A percentile compares a stretch with the other conserved stretches of the same genome.
phyloP scores from a whole-genome alignment of 2,888 invertebrate species.

The Phlogophora meticulosa region DNA sequence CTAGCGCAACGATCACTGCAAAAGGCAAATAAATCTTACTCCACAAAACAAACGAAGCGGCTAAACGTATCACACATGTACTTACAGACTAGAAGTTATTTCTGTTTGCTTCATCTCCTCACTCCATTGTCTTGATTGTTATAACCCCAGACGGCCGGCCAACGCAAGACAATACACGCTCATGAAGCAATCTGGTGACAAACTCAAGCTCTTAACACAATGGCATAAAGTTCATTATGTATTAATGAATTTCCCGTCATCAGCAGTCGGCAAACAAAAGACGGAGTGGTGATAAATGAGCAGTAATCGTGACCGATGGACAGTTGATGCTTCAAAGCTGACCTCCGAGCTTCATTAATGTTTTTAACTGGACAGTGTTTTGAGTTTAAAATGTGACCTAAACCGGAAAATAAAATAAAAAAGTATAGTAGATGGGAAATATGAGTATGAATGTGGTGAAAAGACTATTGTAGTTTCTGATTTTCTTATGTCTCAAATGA shows the following conservation, averaged over 20 bases:
- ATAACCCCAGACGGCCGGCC: conserved; percentile 47
- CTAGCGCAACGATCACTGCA: not conserved
- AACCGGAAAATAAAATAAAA: too few species aligned
- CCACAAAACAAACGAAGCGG: conserved; percentile 19
- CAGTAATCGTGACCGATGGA: conserved; percentile 55
- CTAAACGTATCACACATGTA: conserved; percentile 20
- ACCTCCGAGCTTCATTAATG: conserved; percentile 35
- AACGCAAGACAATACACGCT: conserved; percentile 67
- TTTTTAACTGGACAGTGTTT: conserved; percentile 14
- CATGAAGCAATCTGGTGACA: conserved; percentile 70
- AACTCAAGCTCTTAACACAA: conserved; percentile 67
- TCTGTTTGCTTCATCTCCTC: conserved; percentile 57
- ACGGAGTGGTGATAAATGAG: conserved; percentile 73
- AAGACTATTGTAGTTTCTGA: too few species aligned
- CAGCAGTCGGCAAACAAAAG: conserved; percentile 60
- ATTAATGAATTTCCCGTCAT: conserved; percentile 64
- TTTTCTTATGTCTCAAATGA: not conserved
- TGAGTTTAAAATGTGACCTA: not conserved
- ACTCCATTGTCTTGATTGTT: conserved; percentile 60
- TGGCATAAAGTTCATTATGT: conserved; percentile 70
- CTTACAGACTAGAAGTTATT: conserved; percentile 49
- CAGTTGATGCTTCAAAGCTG: conserved; percentile 57
- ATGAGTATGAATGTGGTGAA: too few species aligned
- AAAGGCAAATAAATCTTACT: conserved; percentile 15
- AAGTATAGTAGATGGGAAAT: too few species aligned